These are phyloP conservation scores for Geothlypis trichas DNA, from an alignment of 2,113 vertebrate species.

Conservation along the genomic window DNA sequence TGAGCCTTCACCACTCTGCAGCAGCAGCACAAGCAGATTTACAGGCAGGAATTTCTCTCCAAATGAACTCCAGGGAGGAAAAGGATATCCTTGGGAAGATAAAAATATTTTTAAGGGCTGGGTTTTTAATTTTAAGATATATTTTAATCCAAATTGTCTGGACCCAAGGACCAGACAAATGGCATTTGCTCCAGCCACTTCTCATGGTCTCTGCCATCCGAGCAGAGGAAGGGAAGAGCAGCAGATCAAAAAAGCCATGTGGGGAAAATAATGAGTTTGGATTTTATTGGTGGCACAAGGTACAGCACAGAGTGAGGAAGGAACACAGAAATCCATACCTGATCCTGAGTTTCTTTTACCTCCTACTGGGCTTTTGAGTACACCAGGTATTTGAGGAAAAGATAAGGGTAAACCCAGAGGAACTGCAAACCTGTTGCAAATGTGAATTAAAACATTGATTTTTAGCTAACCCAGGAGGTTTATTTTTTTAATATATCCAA, in stretches of 20 bases:
- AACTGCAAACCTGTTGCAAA: background rate
- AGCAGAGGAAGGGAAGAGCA: background rate
- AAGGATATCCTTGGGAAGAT: background rate
- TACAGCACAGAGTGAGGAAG: background rate
- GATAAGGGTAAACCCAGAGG: background rate
- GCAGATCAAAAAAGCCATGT: background rate
- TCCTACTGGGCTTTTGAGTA: background rate
- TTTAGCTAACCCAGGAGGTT: background rate
- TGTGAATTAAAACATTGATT: background rate
- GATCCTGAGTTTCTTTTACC: background rate
- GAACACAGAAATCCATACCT: background rate
- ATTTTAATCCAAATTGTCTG: background rate
- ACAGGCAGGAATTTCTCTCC: background rate
- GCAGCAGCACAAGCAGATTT: background rate
- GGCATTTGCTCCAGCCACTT: background rate
- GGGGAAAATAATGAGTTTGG: background rate
- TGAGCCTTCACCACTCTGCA: background rate
- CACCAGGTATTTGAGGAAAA: background rate
- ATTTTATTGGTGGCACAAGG: background rate
- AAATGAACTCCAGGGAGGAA: background rate
- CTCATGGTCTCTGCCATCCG: rapidly evolving
- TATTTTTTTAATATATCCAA: no score
- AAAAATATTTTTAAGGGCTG: background rate
- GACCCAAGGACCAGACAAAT: background rate
- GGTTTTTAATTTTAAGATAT: background rate